phyloP scores from a whole-genome alignment of 2,797 vertebrate species.

The Oreochromis mossambicus region DNA sequence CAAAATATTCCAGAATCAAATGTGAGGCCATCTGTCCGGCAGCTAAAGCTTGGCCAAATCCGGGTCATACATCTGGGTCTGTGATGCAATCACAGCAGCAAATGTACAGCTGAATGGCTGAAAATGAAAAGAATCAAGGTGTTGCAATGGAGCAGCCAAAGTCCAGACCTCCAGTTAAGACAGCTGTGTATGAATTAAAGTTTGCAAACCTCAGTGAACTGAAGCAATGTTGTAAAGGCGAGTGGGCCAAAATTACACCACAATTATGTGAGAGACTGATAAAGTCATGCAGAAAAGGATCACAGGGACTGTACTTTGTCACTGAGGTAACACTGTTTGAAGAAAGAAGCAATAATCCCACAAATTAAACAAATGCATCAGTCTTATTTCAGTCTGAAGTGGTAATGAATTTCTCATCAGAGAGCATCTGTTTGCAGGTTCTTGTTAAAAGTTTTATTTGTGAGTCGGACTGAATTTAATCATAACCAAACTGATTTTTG shows the following conservation, averaged over 20 bases:
- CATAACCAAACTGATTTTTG: not conserved
- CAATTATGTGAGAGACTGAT: not conserved
- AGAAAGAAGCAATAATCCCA: not conserved
- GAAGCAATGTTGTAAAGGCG: not conserved
- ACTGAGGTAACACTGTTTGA: not conserved
- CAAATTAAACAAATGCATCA: not conserved
- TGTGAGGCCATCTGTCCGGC: not conserved
- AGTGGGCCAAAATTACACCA: not conserved
- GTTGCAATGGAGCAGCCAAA: not conserved
- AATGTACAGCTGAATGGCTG: not conserved
- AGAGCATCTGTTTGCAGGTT: not conserved
- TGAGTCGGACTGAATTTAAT: not conserved
- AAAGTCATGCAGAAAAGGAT: not conserved
- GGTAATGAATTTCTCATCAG: not conserved
- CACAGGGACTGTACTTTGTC: slow-evolving; percentile 20
- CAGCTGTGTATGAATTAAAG: not conserved
- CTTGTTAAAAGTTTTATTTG: not conserved
- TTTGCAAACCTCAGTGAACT: not conserved
- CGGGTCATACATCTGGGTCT: not conserved
- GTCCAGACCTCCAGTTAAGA: not conserved
- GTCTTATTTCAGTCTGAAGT: not conserved
- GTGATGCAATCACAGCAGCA: not conserved
- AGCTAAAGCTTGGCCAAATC: not conserved
- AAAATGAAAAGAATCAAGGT: not conserved
- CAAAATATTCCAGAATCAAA: not conserved